These are phyloP conservation scores for Lontra canadensis DNA, from an alignment of 2,113 vertebrate genomes.

Conservation along the genomic window DNA sequence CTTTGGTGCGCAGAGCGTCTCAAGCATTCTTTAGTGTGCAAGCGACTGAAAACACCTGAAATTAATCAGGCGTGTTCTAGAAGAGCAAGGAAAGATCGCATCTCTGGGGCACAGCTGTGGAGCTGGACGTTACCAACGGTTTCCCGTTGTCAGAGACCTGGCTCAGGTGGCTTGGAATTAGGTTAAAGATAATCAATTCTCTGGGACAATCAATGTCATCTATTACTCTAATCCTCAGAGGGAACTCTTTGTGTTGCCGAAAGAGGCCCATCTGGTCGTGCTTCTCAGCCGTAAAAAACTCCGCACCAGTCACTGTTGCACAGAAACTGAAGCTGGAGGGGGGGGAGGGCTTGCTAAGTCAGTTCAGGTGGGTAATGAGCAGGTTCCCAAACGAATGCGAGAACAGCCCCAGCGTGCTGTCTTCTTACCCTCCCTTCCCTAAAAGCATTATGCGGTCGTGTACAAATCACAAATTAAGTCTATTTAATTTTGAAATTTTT, in stretches of 20 bases:
- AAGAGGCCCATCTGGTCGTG: background rate
- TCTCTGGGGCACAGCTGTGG: background rate
- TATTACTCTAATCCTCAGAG: background rate
- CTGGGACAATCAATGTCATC: background rate
- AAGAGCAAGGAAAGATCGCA: background rate
- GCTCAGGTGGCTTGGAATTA: constrained; percentile 43
- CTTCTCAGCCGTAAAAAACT: background rate
- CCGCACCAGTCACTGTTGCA: background rate
- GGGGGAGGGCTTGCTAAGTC: background rate
- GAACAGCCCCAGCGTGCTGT: background rate
- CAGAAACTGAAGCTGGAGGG: background rate
- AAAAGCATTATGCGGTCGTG: background rate
- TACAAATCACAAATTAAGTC: background rate
- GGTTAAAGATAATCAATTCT: constrained; percentile 45
- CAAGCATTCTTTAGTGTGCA: background rate
- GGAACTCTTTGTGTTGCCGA: background rate
- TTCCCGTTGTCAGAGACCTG: background rate
- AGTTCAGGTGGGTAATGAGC: background rate
- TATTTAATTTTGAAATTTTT: background rate
- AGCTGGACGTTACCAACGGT: background rate
- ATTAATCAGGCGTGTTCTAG: background rate
- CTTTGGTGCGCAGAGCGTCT: background rate
- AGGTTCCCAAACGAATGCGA: background rate
- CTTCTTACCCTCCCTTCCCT: background rate
- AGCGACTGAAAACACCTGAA: background rate